phyloP scores from a whole-genome alignment of 2,888 invertebrate species.

The Lycocerus yunnanus region DNA sequence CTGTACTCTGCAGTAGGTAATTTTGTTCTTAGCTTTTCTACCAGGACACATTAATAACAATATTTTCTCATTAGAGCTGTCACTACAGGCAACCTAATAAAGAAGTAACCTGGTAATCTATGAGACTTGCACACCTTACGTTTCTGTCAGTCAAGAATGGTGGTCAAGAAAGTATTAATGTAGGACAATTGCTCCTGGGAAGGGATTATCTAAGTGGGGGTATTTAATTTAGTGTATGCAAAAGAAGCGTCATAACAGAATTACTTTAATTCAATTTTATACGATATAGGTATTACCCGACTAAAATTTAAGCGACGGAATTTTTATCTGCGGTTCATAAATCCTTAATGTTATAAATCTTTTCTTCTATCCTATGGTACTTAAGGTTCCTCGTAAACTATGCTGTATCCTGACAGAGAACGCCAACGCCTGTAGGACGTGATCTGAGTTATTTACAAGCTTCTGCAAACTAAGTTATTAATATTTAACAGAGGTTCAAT shows the following conservation, averaged over 20 bases:
- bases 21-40: background rate
- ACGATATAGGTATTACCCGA: background rate
- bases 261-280: background rate
- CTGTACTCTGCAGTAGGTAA: background rate
- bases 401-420: conserved; percentile 26
- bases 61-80: background rate
- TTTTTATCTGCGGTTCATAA: conserved; percentile 24
- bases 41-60: background rate
- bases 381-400: conserved; percentile 27
- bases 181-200: no score
- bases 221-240: background rate
- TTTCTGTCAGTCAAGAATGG: background rate
- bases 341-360: conserved; percentile 26
- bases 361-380: conserved; percentile 21
- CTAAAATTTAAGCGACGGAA: conserved; percentile 16
- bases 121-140: background rate
- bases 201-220: background rate
- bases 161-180: no score
- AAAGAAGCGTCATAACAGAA: background rate
- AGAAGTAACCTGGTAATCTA: background rate
- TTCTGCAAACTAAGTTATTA: conserved; percentile 22
- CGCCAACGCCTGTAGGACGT: conserved; percentile 25
- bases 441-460: conserved; percentile 23
- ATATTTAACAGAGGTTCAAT: conserved; percentile 16
- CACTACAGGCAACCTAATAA: background rate